phyloP scores from a whole-genome alignment of 2,888 invertebrate species.

The Nipponacmea schrenckii region DNA sequence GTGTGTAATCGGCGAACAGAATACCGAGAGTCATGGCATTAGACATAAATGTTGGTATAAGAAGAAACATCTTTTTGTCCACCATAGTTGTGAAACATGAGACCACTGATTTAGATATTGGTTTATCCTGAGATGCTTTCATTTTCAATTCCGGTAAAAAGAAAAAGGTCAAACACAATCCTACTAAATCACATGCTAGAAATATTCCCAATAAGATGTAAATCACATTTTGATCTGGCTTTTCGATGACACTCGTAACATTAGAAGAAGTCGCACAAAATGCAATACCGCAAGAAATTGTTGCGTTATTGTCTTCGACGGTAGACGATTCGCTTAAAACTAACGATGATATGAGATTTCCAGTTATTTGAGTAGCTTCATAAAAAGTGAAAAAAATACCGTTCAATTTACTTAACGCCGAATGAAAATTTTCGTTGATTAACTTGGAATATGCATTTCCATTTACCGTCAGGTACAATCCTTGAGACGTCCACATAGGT shows the following conservation, averaged over 20 bases:
- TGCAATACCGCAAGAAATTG: slow-evolving; percentile 46
- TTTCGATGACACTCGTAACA: slow-evolving; percentile 32
- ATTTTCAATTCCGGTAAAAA: slow-evolving; percentile 43
- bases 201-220: slow-evolving; percentile 49
- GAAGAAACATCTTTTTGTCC: slow-evolving; percentile 42
- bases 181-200: slow-evolving; percentile 43
- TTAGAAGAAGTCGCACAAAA: slow-evolving; percentile 37
- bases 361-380: slow-evolving; percentile 53
- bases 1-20: slow-evolving; percentile 56
- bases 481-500: slow-evolving; percentile 58
- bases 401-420: slow-evolving; percentile 48
- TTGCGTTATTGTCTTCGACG: slow-evolving; percentile 16
- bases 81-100: slow-evolving; percentile 35
- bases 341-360: slow-evolving; percentile 53
- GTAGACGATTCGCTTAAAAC: slow-evolving; percentile 42
- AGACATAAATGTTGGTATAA: slow-evolving; percentile 55
- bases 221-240: slow-evolving; percentile 39
- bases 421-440: slow-evolving; percentile 36
- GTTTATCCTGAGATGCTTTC: slow-evolving; percentile 7
- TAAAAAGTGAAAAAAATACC: slow-evolving; percentile 54
- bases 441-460: slow-evolving; percentile 44
- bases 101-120: slow-evolving; percentile 27
- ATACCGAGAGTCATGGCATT: slow-evolving; percentile 59
- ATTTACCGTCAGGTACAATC: slow-evolving; percentile 50
- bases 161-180: slow-evolving; percentile 39